phyloP scores from a whole-genome alignment of 2,797 vertebrate species.

The Leuciscus waleckii region DNA sequence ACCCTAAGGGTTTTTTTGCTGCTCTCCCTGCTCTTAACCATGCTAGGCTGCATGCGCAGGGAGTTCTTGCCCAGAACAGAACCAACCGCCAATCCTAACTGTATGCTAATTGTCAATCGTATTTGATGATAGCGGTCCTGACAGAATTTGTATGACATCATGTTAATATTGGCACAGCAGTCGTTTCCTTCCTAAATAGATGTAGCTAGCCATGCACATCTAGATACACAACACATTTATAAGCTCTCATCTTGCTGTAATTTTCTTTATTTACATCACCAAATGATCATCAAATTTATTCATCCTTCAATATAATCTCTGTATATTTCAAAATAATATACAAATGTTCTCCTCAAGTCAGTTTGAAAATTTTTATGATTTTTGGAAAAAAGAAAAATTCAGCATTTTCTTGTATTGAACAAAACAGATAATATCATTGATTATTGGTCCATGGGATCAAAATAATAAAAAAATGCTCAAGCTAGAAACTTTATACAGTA shows the following conservation, averaged over 20 bases:
- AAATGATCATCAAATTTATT: background rate
- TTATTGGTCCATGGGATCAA: conserved; percentile 24
- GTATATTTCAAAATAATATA: background rate
- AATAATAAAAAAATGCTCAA: background rate
- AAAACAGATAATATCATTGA: background rate
- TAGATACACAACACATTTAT: background rate
- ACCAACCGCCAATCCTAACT: no score
- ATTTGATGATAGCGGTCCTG: no score
- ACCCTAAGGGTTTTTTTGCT: no score
- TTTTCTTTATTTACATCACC: background rate
- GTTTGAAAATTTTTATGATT: background rate
- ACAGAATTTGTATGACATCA: background rate
- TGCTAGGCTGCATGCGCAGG: no score
- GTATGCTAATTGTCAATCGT: no score
- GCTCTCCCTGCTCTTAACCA: no score
- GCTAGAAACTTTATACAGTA: background rate
- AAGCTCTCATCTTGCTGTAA: no score
- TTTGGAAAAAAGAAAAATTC: background rate
- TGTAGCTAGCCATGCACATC: background rate
- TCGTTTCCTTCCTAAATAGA: background rate
- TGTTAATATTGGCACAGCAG: background rate
- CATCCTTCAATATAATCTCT: background rate
- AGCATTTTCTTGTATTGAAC: background rate
- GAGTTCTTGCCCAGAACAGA: no score
- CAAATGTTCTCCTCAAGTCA: background rate